Conservation (phyloP, 2,888 invertebrate species). For the Scaptomyza cyrtandrae region DNA sequence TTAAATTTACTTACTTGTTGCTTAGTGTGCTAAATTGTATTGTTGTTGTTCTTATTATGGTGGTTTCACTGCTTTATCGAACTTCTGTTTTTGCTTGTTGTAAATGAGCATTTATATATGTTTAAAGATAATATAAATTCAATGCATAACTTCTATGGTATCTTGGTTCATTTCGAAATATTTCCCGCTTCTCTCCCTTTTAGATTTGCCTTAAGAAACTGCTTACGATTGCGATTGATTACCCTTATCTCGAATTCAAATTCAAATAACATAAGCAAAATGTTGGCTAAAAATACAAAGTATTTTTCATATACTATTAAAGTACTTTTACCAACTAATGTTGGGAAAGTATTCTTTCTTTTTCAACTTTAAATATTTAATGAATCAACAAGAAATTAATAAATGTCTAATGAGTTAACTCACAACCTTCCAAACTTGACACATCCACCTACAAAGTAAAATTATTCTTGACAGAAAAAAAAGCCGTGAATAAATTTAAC, state of each 20-base stretch:
- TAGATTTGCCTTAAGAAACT: no score
- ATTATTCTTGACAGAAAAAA: neutral
- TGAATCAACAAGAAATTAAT: neutral
- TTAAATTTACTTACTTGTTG: constrained; percentile 34
- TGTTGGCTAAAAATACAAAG: neutral
- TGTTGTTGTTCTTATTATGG: constrained; percentile 26
- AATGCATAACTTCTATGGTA: constrained; percentile 4
- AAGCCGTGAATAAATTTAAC: constrained; percentile 1
- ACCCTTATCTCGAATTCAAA: constrained; percentile 7
- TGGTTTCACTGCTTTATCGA: constrained; percentile 53
- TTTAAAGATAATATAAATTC: constrained; percentile 56
- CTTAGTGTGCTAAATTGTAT: constrained; percentile 43
- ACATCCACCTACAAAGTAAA: constrained; percentile 3
- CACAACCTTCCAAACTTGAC: neutral
- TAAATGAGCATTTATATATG: constrained; percentile 63
- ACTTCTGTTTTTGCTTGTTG: constrained; percentile 59
- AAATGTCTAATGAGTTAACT: neutral
- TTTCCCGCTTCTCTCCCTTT: constrained; percentile 2
- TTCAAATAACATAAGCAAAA: neutral
- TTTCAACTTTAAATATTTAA: no score
- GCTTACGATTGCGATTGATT: constrained; percentile 12
- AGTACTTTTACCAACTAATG: no score
- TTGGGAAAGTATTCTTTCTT: neutral
- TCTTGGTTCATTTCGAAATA: constrained; percentile 2
- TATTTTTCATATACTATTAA: no score